phyloP scores from a whole-genome alignment of 2,113 vertebrate species.

The Pao palembangensis region DNA sequence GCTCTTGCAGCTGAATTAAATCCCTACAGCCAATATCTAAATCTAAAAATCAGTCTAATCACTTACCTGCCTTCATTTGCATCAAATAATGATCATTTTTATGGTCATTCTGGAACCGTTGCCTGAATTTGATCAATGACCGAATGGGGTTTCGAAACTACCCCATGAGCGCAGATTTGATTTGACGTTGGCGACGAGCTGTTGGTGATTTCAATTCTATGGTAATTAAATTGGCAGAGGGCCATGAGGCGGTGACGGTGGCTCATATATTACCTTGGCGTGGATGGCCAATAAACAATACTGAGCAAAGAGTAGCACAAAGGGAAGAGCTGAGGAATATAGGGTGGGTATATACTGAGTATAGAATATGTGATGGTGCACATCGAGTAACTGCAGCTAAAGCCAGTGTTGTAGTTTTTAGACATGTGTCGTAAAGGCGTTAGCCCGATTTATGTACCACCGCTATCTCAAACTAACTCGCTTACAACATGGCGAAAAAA shows the following conservation, averaged over 20 bases:
- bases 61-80: constrained; percentile 9
- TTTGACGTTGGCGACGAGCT: constrained; percentile 44
- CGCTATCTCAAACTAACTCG: too few relatives aligned
- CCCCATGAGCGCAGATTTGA: constrained; percentile 23
- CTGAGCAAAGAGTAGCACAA: constrained; percentile 26
- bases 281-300: constrained; percentile 25
- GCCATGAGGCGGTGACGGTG: constrained; percentile 51
- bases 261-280: constrained; percentile 47
- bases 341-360: not conserved
- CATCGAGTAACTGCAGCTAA: not conserved
- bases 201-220: constrained; percentile 69
- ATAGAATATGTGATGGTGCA: too few relatives aligned
- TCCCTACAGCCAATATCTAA: not conserved
- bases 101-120: constrained; percentile 15
- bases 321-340: constrained; percentile 17
- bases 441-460: too few relatives aligned
- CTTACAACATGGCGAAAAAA: too few relatives aligned
- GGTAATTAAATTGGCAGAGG: constrained; percentile 70
- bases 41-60: constrained; percentile 13
- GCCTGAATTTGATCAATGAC: constrained; percentile 24
- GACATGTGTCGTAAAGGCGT: too few relatives aligned
- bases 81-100: constrained; percentile 39
- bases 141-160: constrained; percentile 31
- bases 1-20: not conserved
- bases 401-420: too few relatives aligned